Base-by-base conservation (phyloP, 2,113 vertebrate species). In the Connochaetes taurinus region DNA sequence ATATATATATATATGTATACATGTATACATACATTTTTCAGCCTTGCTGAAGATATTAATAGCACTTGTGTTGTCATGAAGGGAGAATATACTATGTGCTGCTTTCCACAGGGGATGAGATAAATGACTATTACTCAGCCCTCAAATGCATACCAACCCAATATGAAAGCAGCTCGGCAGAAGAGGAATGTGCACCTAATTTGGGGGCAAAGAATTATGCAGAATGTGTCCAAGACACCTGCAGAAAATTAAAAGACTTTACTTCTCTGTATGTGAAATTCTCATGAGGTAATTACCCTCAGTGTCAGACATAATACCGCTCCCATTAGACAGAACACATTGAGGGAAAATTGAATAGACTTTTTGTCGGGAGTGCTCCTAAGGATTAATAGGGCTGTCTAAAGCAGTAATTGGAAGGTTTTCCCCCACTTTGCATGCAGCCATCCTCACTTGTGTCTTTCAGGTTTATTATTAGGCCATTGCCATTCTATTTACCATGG, bases 201-300 rank as follows among this genome's bases (percentile, higher is more conserved):
- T 98, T 98, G 92, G 96, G 97, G 96, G 91, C 92, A 95, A 76
- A 95, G 76, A 98, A 97, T 98, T 98, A 60, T 87, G 57, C 97
- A 87, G 96, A 97, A 95, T 97, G 93, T 95, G 92, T 97, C 98
- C 98, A 98, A 98, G 98, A 97, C 98, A 99, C 99, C 98, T 99
- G 98, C 97, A 98, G 98, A 99, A 99, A 99, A 99, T 98, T 98
- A 98, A 98, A 98, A 76, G 95, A 96, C 85, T 95, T 98, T 97
- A 31, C 93, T 98, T 94, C 81, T 95, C 94, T 97, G 83, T 95
- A 97, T 98, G 98, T 97, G 98, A 98, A 98, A 98, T 97, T 98
- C 98, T 99, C 98, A 98, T 98, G 98, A 98, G 80, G 98, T 98
- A 99, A 99, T 99, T 98, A 98, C 95, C 80, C 96, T 95, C 97